Evolutionary conservation across 2,888 invertebrate genomes (phyloP).

Genomic region (Gandaritis pyraliata): DNA sequence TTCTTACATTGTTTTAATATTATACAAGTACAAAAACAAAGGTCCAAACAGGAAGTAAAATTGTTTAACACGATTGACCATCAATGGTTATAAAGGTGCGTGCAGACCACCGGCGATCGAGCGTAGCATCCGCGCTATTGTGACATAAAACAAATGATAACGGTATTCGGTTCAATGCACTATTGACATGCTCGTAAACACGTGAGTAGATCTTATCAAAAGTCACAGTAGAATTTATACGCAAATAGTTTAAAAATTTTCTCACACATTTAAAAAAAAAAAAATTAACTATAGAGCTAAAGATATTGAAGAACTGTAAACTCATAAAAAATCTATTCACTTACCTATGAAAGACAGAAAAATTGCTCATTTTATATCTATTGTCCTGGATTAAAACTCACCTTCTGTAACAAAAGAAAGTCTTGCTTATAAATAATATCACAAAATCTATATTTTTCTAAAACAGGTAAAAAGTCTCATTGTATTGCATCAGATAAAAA

Average conservation of each 20-base stretch:
- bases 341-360: conserved; percentile 12
- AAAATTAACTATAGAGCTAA: too few species aligned
- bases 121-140: conserved; percentile 68
- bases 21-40: conserved; percentile 10
- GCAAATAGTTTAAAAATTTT: too few species aligned
- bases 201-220: conserved; percentile 23
- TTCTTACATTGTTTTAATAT: neutral
- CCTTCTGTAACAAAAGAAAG: conserved; percentile 79
- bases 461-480: conserved; percentile 14
- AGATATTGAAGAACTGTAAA: neutral
- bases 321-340: conserved; percentile 9
- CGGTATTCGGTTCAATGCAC: conserved; percentile 52
- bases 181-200: conserved; percentile 19
- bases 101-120: conserved; percentile 64
- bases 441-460: conserved; percentile 44
- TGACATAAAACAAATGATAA: conserved; percentile 63
- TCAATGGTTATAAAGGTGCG: conserved; percentile 54
- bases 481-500: conserved; percentile 46
- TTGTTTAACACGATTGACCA: conserved; percentile 44
- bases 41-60: conserved; percentile 51
- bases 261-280: too few species aligned
- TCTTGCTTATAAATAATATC: conserved; percentile 58
- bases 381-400: conserved; percentile 56
- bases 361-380: conserved; percentile 15
- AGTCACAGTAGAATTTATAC: too few species aligned